A percentile compares a stretch with the other conserved stretches of the same genome.
These are phyloP conservation scores for Lepus oiostolus DNA, from an alignment of 2,797 vertebrate species.

Conservation along the genomic window DNA sequence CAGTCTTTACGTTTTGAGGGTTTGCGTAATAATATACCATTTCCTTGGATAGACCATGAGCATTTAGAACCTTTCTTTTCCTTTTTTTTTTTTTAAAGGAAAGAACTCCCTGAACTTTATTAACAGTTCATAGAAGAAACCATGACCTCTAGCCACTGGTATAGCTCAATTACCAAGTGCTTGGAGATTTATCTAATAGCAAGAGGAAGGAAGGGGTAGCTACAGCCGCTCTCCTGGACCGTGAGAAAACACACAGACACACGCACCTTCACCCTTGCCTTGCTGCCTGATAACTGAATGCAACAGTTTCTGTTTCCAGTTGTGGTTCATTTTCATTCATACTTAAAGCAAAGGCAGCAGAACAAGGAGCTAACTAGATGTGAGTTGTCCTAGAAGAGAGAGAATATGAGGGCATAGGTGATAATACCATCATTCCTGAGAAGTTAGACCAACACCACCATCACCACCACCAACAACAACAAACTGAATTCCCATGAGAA, in stretches of 20 bases:
- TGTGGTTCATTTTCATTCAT: conserved; percentile 39
- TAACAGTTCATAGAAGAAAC: conserved; percentile 15
- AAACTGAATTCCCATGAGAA: not conserved
- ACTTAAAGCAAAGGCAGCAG: conserved; percentile 40
- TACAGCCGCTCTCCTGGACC: not conserved
- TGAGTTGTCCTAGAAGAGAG: not conserved
- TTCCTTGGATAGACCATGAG: conserved; percentile 6
- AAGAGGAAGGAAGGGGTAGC: not conserved
- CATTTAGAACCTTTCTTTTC: not conserved
- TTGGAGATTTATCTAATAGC: not conserved
- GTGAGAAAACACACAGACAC: not conserved
- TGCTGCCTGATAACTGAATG: not conserved
- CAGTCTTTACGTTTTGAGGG: not conserved
- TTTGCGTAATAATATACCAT: conserved; percentile 17
- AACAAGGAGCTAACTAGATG: not conserved
- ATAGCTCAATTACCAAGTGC: not conserved
- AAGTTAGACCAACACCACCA: not conserved
- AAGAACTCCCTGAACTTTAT: conserved; percentile 35
- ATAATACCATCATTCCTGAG: not conserved
- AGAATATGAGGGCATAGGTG: not conserved
- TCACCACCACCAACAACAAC: not conserved
- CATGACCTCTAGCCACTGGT: not conserved
- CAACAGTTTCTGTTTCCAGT: conserved; percentile 38
- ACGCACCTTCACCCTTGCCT: not conserved
- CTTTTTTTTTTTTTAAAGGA: not conserved